phyloP scores from a whole-genome alignment of 2,888 invertebrate genomes.

The Lepidocyrtinus sp. region DNA sequence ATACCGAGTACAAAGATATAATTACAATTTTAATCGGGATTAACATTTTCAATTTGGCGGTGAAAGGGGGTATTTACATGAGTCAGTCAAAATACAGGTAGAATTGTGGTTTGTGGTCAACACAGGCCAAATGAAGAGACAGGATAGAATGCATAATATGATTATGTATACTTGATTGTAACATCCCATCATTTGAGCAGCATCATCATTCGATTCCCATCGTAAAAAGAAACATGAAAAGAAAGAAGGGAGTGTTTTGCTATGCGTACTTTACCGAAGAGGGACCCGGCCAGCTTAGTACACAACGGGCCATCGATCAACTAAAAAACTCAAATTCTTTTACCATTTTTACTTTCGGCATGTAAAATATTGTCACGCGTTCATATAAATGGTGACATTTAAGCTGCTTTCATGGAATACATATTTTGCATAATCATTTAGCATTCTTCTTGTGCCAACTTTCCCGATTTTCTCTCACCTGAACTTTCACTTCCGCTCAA shows the following conservation, averaged over 20 bases:
- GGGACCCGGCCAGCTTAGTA: too few relatives aligned
- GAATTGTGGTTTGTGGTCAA: neutral
- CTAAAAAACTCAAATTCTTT: too few relatives aligned
- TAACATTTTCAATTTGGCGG: slow-evolving; percentile 47
- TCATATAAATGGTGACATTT: neutral
- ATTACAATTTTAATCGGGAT: slow-evolving; percentile 5
- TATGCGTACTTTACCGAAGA: slow-evolving; percentile 1
- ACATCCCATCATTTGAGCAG: neutral
- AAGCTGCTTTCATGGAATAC: neutral
- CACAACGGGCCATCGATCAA: neutral
- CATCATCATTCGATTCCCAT: slow-evolving; percentile 7
- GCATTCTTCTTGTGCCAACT: neutral
- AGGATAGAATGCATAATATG: neutral
- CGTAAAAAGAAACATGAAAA: neutral
- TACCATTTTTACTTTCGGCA: neutral
- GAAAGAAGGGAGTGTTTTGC: slow-evolving; percentile 6
- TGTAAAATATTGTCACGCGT: neutral
- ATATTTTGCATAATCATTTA: neutral
- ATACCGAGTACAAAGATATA: neutral
- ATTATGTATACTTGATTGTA: neutral
- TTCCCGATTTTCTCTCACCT: neutral
- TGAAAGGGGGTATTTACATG: slow-evolving; percentile 34
- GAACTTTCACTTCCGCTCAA: neutral
- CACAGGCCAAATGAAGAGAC: neutral
- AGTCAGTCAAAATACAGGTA: slow-evolving; percentile 27